Evolutionary conservation across 2,888 invertebrate species (phyloP).

Genomic region (Polydrusus tereticollis): DNA sequence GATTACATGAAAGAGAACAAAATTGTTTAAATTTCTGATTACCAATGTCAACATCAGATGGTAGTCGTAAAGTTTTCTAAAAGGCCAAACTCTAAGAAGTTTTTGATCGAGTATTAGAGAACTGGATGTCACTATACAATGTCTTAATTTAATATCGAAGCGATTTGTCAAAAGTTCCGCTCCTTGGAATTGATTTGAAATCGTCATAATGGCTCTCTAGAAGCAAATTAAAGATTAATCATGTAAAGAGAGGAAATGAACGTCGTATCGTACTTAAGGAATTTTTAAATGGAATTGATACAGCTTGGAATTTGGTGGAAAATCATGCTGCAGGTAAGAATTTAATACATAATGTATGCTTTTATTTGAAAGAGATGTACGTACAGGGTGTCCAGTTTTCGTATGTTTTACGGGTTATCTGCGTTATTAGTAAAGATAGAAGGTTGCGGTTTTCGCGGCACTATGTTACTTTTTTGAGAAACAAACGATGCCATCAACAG

Average conservation of each 20-base stretch:
- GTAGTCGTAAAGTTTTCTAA: conserved; percentile 12
- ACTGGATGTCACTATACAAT: background rate
- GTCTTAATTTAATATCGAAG: conserved; percentile 9
- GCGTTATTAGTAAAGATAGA: too few species aligned
- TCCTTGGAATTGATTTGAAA: conserved; percentile 9
- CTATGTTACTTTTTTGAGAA: too few species aligned
- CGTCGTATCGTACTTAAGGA: background rate
- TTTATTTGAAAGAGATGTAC: too few species aligned
- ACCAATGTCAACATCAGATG: conserved; percentile 24
- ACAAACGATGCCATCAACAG: too few species aligned
- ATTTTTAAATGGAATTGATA: conserved; percentile 21
- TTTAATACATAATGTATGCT: background rate
- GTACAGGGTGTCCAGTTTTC: too few species aligned
- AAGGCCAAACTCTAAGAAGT: background rate
- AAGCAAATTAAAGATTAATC: conserved; percentile 3
- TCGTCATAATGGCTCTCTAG: background rate
- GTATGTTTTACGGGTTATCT: too few species aligned
- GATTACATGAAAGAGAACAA: conserved; percentile 5
- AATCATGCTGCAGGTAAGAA: background rate
- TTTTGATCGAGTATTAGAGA: conserved; percentile 19
- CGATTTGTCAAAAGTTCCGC: conserved; percentile 16
- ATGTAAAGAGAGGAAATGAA: background rate
- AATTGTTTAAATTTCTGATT: background rate
- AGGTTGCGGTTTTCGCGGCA: too few species aligned
- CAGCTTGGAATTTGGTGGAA: conserved; percentile 6